Conservation (phyloP, 2,888 invertebrate genomes). For the Azorinus chamasolen region DNA sequence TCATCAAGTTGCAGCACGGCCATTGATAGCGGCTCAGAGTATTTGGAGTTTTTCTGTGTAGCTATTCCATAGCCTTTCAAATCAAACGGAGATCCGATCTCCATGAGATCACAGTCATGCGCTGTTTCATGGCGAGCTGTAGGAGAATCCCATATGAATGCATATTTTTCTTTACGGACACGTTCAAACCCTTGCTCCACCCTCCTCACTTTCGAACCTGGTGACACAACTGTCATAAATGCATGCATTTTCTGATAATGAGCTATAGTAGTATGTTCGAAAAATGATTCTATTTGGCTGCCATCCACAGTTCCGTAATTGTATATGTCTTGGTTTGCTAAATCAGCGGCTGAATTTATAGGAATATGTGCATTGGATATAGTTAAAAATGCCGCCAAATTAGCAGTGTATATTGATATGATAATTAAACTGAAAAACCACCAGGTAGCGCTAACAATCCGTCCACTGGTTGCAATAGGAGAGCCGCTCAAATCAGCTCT, state of each 20-base stretch:
- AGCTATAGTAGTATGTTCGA: conserved; percentile 79
- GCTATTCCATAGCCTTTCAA: conserved; percentile 82
- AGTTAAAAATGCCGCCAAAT: conserved; percentile 82
- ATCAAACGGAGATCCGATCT: conserved; percentile 82
- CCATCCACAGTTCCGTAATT: conserved; percentile 83
- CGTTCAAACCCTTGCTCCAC: conserved; percentile 77
- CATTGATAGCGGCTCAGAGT: conserved; percentile 76
- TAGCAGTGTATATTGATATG: conserved; percentile 82
- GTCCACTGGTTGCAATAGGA: conserved; percentile 77
- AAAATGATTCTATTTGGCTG: conserved; percentile 81
- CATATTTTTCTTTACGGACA: conserved; percentile 78
- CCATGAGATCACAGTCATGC: conserved; percentile 79
- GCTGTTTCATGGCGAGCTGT: conserved; percentile 78
- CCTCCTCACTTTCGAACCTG: conserved; percentile 73
- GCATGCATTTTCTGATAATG: conserved; percentile 80
- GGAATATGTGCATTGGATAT: conserved; percentile 78
- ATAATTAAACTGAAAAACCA: conserved; percentile 83
- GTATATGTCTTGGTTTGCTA: conserved; percentile 77
- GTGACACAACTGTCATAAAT: conserved; percentile 75
- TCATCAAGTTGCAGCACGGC: conserved; percentile 79
- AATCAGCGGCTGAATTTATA: conserved; percentile 77
- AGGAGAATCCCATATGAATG: conserved; percentile 84
- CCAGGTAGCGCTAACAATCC: conserved; percentile 80
- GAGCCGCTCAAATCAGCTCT: conserved; percentile 77
- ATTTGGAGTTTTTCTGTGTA: conserved; percentile 75